Evolutionary conservation across 2,888 invertebrate genomes (phyloP), one percentile per base, ranked within the genome.

Genomic region (Thera obeliscata): DNA sequence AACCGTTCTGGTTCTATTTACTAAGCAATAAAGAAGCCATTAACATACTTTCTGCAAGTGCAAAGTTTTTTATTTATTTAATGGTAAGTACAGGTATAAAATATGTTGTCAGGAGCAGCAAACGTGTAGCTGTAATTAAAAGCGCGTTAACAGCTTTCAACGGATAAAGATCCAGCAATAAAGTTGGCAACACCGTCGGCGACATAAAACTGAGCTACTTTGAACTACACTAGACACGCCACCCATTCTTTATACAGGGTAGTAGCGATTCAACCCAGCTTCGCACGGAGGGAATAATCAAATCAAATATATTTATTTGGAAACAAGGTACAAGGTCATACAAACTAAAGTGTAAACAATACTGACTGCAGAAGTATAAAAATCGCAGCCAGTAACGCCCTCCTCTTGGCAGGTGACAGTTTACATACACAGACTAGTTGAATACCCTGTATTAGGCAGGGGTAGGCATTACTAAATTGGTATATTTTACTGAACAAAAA

Each of bases 141-240:
- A 58, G 56, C 36, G 61, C 57, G 52, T 64, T 62, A 66, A 49
- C 57, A 66, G 58, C 56, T 60, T 67, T 56, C 36, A 60, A 61
- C 56, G 66, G 57, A 76, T 72, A 70, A 71, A 74, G 73, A 60
- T 61, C 63, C 56, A 48, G 64, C 59, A 73, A 76, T 76, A 77
- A 76, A 78, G 69, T 74, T 69, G 64, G 66, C 71, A 72, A 76
- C 73, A 67, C 74, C 68, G 71, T 67, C 73, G 69, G 70, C 64
- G 67, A 78, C 77, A 77, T 77, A 79, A 80, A 79, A 60, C 58
- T 71, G 56, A 55, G 9, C 46, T 55, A 35, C n/a, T 22, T 43
- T 22, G 41, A 54, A 33, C 12, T 43, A 38, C 22, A 69, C 57
- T 33, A 50, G 43, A 67, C 59, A 57, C 56, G 52, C 35, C 6